These are phyloP conservation scores for Verasper variegatus DNA, from an alignment of 2,113 vertebrate genomes.

Conservation along the genomic window DNA sequence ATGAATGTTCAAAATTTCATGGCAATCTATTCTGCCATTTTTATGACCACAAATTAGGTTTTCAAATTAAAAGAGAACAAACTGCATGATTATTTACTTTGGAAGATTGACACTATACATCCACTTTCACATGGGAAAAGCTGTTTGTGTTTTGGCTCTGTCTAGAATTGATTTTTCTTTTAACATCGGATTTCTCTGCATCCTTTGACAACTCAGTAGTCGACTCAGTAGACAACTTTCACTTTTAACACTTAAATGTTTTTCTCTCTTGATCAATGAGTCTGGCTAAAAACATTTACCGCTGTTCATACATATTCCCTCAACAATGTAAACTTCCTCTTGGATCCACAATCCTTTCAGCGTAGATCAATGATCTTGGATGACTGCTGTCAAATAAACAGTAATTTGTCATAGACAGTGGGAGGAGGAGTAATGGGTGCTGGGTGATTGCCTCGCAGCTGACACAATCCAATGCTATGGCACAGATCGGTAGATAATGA, in stretches of 20 bases:
- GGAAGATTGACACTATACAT: no score
- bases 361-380: slow-evolving; percentile 5
- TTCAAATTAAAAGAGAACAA: no score
- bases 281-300: not conserved
- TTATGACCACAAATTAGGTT: no score
- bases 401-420: slow-evolving; percentile 8
- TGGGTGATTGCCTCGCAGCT: not conserved
- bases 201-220: not conserved
- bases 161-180: slow-evolving; percentile 1
- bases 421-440: slow-evolving; percentile 11
- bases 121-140: no score
- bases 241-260: not conserved
- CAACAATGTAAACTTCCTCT: not conserved
- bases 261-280: slow-evolving; percentile 4
- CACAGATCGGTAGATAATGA: slow-evolving; percentile 20
- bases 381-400: slow-evolving; percentile 13
- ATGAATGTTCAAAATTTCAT: no score
- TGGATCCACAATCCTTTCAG: not conserved
- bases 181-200: not conserved
- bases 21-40: no score
- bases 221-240: no score
- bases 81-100: no score
- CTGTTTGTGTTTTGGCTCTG: no score
- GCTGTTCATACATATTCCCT: not conserved
- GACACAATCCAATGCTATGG: not conserved